Evolutionary conservation across 2,797 vertebrate genomes (phyloP).

Genomic region (Sebastes itinus): DNA sequence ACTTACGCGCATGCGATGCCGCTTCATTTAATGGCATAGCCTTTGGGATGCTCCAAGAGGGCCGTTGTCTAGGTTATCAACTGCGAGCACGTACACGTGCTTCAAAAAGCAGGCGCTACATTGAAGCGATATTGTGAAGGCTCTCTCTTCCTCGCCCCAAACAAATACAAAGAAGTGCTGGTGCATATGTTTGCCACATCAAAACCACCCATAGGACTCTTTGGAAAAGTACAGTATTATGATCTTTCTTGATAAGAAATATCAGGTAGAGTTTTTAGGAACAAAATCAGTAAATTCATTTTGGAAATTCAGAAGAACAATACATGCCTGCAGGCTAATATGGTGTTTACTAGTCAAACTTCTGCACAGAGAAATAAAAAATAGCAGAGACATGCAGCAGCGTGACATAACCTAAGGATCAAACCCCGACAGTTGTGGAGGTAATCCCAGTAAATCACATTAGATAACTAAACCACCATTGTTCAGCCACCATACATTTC

Average conservation of each 20-base stretch:
- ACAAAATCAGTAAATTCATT: neutral
- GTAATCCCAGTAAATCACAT: slow-evolving; percentile 54
- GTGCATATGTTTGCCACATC: neutral
- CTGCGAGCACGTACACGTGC: neutral
- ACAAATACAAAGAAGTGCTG: neutral
- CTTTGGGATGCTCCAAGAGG: neutral
- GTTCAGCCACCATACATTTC: slow-evolving; percentile 9
- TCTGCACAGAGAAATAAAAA: slow-evolving; percentile 15
- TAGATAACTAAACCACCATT: slow-evolving; percentile 51
- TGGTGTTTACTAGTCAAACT: neutral
- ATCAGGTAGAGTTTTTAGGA: neutral
- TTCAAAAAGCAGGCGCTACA: neutral
- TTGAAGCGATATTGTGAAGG: neutral
- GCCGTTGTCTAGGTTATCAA: slow-evolving; percentile 10
- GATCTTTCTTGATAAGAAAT: neutral
- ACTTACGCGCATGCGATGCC: slow-evolving; percentile 4
- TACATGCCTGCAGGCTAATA: neutral
- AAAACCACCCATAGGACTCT: neutral
- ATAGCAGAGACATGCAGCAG: slow-evolving; percentile 24
- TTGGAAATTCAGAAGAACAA: neutral
- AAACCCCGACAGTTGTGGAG: slow-evolving; percentile 45
- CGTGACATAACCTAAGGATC: slow-evolving; percentile 39
- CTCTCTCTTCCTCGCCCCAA: neutral
- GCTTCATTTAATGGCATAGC: slow-evolving; percentile 23
- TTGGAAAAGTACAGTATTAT: neutral